These are phyloP conservation scores for Podargus strigoides DNA, from an alignment of 2,797 vertebrate genomes.

Conservation along the genomic window DNA sequence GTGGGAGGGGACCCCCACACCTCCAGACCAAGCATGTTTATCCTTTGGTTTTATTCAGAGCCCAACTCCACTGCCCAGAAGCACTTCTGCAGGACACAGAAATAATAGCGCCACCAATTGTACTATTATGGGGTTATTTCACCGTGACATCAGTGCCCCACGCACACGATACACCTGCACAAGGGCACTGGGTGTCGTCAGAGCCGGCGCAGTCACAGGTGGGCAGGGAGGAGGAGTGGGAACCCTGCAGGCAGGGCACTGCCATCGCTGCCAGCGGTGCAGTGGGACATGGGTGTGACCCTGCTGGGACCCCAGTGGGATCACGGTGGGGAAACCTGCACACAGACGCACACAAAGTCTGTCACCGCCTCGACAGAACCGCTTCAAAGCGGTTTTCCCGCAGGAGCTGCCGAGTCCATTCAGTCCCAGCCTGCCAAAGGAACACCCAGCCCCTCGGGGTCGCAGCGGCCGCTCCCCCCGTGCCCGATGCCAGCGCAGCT, in stretches of 20 bases:
- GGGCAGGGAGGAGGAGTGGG: background rate
- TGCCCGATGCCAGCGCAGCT: conserved; percentile 71
- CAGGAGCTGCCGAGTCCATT: conserved; percentile 41
- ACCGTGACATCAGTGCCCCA: background rate
- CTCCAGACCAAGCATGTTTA: background rate
- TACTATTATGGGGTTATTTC: background rate
- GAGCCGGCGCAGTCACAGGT: background rate
- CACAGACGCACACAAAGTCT: fast-evolving
- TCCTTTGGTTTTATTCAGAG: background rate
- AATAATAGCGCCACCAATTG: background rate
- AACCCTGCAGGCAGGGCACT: background rate
- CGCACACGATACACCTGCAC: fast-evolving
- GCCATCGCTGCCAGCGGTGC: background rate
- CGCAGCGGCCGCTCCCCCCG: conserved; percentile 64
- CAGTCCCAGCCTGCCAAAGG: conserved; percentile 72
- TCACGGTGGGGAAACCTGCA: background rate
- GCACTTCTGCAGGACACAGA: background rate
- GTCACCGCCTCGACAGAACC: background rate
- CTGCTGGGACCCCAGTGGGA: no score
- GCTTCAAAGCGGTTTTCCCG: conserved; percentile 69
- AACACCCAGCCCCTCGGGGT: conserved; percentile 68
- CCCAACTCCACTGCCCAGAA: background rate
- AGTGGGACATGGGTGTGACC: no score
- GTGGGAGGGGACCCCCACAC: background rate
- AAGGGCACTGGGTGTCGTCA: background rate